A percentile compares a stretch with the other conserved stretches of the same genome.
Conservation (phyloP, 2,888 invertebrate species). For the Aradus depressus region DNA sequence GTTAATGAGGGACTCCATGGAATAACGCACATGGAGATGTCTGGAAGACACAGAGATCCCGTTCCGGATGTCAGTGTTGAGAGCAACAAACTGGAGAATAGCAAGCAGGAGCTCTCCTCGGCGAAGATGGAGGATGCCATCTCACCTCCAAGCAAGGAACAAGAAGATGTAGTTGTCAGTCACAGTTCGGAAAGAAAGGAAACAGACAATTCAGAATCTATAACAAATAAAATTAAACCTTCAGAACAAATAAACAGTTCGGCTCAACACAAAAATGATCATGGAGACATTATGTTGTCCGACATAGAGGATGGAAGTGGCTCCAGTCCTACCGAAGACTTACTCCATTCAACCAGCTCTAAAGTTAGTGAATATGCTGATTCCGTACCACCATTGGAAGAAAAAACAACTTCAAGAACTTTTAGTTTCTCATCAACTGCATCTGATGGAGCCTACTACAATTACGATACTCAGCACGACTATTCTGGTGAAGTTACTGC, state of each 20-base stretch:
- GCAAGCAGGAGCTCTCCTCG: constrained; percentile 1
- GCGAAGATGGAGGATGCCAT: background rate
- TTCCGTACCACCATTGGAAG: too few relatives aligned
- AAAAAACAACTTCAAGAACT: background rate
- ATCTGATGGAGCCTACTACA: constrained; percentile 17
- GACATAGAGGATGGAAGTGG: too few relatives aligned
- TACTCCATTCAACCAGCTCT: too few relatives aligned
- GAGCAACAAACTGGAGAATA: constrained; percentile 6
- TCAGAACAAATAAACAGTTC: too few relatives aligned
- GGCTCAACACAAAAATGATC: too few relatives aligned
- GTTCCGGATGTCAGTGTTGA: constrained; percentile 9
- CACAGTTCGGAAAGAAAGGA: too few relatives aligned
- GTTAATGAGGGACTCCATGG: constrained; percentile 8
- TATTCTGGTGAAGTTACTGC: constrained; percentile 10
- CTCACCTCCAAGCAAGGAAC: background rate
- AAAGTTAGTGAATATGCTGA: too few relatives aligned
- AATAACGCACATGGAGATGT: constrained; percentile 11
- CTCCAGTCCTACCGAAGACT: too few relatives aligned
- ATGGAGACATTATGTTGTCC: too few relatives aligned
- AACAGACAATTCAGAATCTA: too few relatives aligned
- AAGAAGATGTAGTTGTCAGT: too few relatives aligned
- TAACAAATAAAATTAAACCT: too few relatives aligned
- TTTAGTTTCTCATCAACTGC: constrained; percentile 2
- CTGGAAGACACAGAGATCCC: background rate
- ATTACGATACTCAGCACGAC: constrained; percentile 22